Percentiles rank a stretch among this genome's conserved stretches.
Conservation (phyloP, 2,113 vertebrate genomes). For the Salminus brasiliensis region DNA sequence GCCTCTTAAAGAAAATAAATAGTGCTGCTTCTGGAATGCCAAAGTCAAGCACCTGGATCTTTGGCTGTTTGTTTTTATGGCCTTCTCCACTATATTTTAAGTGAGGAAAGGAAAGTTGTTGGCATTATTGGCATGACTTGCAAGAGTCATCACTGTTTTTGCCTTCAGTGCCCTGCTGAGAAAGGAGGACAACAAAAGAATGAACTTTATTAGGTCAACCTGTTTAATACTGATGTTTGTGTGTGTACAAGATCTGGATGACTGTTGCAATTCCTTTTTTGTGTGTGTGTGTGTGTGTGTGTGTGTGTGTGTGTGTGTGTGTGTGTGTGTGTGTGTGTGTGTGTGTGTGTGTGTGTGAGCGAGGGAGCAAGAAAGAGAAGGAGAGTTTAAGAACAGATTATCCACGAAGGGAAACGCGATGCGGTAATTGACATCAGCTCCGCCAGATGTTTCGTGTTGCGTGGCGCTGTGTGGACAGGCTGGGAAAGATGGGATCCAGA, state of each 20-base stretch:
- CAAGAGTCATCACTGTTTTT: not conserved
- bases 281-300: constrained; percentile 28
- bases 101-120: not conserved
- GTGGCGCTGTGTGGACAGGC: constrained; percentile 65
- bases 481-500: constrained; percentile 76
- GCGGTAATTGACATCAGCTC: constrained; percentile 79
- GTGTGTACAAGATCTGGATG: not conserved
- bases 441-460: constrained; percentile 81
- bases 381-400: constrained; percentile 64
- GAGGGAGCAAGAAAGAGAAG: not conserved
- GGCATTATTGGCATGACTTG: too few relatives aligned
- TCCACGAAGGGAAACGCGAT: constrained; percentile 76
- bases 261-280: constrained; percentile 11
- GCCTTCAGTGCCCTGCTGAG: not conserved
- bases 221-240: not conserved
- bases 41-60: not conserved
- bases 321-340: constrained; percentile 16
- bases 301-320: constrained; percentile 18
- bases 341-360: constrained; percentile 27
- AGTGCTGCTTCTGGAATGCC: not conserved
- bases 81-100: not conserved
- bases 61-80: not conserved
- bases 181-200: not conserved
- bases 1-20: not conserved
- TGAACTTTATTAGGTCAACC: not conserved